A percentile compares a stretch with the other conserved stretches of the same genome.
These are phyloP conservation scores for Himalopsyche anomala DNA, from an alignment of 2,888 invertebrate genomes.

Conservation along the genomic window DNA sequence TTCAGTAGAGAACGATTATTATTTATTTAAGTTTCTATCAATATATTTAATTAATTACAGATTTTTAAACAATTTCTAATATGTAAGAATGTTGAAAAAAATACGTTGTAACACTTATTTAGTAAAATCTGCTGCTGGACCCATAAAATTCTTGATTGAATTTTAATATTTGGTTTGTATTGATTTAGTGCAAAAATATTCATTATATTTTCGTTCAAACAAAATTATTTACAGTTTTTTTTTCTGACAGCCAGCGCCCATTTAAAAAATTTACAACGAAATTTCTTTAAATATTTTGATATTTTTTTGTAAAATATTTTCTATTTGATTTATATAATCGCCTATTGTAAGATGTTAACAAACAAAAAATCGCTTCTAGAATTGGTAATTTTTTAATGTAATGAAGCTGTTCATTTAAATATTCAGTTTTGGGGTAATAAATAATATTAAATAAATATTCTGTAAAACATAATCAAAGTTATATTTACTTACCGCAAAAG, in stretches of 20 bases:
- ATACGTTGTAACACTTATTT: background rate
- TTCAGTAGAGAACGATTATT: too few relatives aligned
- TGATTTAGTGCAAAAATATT: constrained; percentile 8
- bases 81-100: background rate
- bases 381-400: constrained; percentile 1
- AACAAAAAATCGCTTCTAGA: background rate
- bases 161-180: background rate
- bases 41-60: too few relatives aligned
- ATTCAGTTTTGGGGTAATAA: constrained; percentile 5
- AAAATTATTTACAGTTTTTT: background rate
- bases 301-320: background rate
- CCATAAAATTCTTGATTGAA: background rate
- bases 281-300: constrained; percentile 29
- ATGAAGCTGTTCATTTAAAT: constrained; percentile 14
- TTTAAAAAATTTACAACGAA: constrained; percentile 13
- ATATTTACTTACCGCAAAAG: background rate
- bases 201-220: background rate
- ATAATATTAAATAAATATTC: background rate
- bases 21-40: too few relatives aligned
- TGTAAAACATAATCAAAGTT: background rate
- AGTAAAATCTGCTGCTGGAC: background rate
- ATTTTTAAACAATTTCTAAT: background rate
- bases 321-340: constrained; percentile 13
- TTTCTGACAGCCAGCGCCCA: background rate
- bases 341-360: constrained; percentile 18